Evolutionary conservation across 92 coral and sea anemone genomes (phyloP).

Genomic region (Micromussa lordhowensis): DNA sequence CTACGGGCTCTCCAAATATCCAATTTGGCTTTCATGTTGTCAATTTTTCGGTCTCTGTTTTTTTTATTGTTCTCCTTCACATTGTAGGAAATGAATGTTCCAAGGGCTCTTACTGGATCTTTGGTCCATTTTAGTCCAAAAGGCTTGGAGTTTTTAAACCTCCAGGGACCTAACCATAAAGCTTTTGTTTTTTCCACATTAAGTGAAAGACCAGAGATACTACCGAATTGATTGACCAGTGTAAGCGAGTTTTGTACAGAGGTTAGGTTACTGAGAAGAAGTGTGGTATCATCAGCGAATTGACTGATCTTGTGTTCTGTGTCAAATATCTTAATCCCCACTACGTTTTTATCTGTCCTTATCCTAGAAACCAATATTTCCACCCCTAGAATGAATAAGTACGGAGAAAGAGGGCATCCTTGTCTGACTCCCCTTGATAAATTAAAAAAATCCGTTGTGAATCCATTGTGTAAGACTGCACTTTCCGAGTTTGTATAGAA

Average conservation of each 20-base stretch:
- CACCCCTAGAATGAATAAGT: not conserved
- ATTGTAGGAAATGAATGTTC: not conserved
- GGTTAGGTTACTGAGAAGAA: not conserved
- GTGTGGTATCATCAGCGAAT: slow-evolving; percentile 10
- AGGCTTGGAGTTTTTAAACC: not conserved
- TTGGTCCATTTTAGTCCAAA: not conserved
- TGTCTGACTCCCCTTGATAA: too few species aligned
- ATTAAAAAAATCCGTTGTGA: too few species aligned
- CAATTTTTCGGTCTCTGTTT: not conserved
- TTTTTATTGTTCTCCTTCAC: not conserved
- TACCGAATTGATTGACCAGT: not conserved
- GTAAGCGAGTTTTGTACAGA: not conserved
- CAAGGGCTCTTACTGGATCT: not conserved
- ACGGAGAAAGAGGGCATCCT: too few species aligned
- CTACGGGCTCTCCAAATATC: not conserved
- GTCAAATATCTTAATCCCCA: not conserved
- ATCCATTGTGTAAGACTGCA: too few species aligned
- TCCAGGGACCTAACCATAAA: slow-evolving; percentile 1
- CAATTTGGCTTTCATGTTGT: not conserved
- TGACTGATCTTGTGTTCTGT: not conserved
- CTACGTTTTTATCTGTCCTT: not conserved
- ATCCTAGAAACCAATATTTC: not conserved
- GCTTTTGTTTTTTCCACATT: not conserved
- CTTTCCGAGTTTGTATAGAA: too few species aligned
- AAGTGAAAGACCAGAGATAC: not conserved